Base-by-base conservation (phyloP, 2,113 vertebrate species). In the Corynorhinus townsendii region DNA sequence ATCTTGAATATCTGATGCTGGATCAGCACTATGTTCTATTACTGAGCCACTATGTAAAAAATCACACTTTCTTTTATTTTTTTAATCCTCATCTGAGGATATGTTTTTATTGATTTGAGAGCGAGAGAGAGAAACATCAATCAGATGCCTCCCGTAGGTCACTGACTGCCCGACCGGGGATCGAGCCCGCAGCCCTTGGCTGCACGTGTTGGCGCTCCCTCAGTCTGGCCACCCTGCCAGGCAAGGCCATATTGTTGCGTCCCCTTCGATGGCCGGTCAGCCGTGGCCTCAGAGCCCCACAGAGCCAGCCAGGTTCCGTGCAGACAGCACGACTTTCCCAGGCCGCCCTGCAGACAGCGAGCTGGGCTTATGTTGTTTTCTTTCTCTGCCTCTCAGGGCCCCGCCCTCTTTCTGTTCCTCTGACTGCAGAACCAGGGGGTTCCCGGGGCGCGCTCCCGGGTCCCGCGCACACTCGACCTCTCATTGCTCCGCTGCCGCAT, bases 331-430 rank as follows among this genome's bases (percentile, higher is more conserved):
- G 22, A 5, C 11, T 40, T 38, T 12, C 43, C 43, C 73, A 47
- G 28, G 43, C 69, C 80, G 79, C 49, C 82, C 35, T 73, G 49
- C 75, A 52, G 86, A 68, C 82, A 19, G 59, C 66, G 89, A 64
- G 84, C 81, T 86, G 30, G 66, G 52, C 93, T 88, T 94, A 83
- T 94, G 87, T 79, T 90, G 77, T 95, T 73, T 91, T 73, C 38
- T 43, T 71, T 22, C 20, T 6, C 69, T 24, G 69, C 69, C n/a
- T 69, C 35, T 69, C 10, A 9, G 68, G 19, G 20, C n/a, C 2
- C 19, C 5, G 68, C 68, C 5, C 22, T 73, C 96, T 97, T 94
- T 95, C 94, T 96, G 94, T 91, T 94, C 89, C 86, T 94, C 86
- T 95, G 96, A 92, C 87, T 96, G 89, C 66, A 68, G n/a, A 85